Evolutionary conservation across 2,888 invertebrate species (phyloP), one percentile per base, ranked within the genome.

Genomic region (Onchidella celtica): DNA sequence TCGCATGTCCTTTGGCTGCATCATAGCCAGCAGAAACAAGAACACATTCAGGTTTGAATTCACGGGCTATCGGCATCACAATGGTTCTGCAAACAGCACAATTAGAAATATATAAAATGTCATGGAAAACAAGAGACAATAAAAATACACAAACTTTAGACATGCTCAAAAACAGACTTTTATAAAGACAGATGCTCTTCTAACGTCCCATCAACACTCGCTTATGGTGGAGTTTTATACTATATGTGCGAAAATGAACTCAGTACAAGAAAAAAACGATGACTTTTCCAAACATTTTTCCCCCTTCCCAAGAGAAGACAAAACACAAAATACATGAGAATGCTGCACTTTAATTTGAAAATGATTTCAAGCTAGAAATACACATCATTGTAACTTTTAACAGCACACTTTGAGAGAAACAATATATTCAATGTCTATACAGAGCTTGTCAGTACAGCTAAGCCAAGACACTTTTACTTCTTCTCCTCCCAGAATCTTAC

Each of bases 21-120:
- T 99, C 99, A 94, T 99, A 99, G 83, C 99, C 99, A 89, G 98
- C 97, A 72, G 99, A 99, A 79, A 99, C 99, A 87, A 99, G 95
- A 85, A 99, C 96, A 87, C 99, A 95, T 93, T 98, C 98, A 0
- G 99, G 99, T 92, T 96, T 95, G 88, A 93, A 94, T 76, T 93
- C 91, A 94, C 96, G 96, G 40, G 98, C 98, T 85, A 99, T 97
- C 63, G 99, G 99, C 96, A 99, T 97, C 86, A 99, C 96, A 90
- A 99, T 94, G 84, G 97, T 95, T 89, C 99, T 95, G 92, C 84
- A 92, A 17, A n/a, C 3, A 34, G 66, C 11, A 34, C n/a, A n/a
- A n/a, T n/a, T 63, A 24, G 17, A 17, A 24, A n/a, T 21, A 24
- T n/a, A 24, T 24, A 68, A 17, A 32, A 14, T 24, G 32, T 55